These are phyloP conservation scores for Candoia aspera DNA, from an alignment of 2,113 vertebrate species.

Conservation along the genomic window DNA sequence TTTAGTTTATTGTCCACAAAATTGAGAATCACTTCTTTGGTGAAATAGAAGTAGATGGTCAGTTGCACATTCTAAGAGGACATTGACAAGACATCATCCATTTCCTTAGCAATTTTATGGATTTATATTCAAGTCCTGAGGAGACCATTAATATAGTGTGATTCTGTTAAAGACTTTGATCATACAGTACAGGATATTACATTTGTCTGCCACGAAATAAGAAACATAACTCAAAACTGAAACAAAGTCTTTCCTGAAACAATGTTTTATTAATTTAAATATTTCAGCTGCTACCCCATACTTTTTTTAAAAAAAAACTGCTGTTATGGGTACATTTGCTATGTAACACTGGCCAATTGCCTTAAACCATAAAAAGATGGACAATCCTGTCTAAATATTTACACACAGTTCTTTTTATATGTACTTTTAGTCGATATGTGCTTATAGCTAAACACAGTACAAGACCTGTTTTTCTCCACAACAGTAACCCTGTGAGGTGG, in stretches of 20 bases:
- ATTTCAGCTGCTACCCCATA: background rate
- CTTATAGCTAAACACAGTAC: too few species aligned
- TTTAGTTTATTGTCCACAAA: background rate
- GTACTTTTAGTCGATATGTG: background rate
- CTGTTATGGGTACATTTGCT: background rate
- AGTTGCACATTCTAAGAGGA: fast-evolving
- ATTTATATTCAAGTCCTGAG: background rate
- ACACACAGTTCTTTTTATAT: background rate
- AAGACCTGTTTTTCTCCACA: too few species aligned
- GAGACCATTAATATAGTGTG: background rate
- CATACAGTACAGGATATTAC: background rate
- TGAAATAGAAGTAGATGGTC: background rate
- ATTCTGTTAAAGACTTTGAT: background rate
- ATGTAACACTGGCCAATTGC: background rate
- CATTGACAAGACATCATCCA: background rate
- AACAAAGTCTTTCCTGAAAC: background rate
- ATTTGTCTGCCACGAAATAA: background rate
- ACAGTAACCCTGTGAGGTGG: too few species aligned
- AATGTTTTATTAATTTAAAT: background rate
- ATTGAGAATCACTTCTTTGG: background rate
- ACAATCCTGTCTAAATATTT: background rate
- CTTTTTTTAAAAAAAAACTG: background rate
- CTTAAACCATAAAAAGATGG: background rate
- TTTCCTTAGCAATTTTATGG: background rate
- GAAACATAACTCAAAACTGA: background rate